Percentiles rank a stretch among this genome's conserved stretches.
Evolutionary conservation across 2,888 invertebrate species (phyloP).

Genomic region (Eristalis intricaria): DNA sequence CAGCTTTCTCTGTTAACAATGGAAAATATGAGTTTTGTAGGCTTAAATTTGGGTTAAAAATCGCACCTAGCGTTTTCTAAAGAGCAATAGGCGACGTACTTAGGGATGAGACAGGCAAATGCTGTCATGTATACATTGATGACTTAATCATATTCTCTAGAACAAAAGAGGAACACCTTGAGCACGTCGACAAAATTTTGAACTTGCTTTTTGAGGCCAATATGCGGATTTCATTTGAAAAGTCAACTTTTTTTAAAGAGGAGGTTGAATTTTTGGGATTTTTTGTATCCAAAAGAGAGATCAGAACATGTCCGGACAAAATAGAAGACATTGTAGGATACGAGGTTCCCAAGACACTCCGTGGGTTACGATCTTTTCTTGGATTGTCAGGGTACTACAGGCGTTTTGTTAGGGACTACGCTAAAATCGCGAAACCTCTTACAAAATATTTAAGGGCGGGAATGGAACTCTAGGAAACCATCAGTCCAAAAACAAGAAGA

Average conservation of each 20-base stretch:
- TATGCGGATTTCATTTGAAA: not conserved
- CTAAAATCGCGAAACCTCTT: not conserved
- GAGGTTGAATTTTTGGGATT: constrained; percentile 13
- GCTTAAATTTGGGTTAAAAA: constrained; percentile 37
- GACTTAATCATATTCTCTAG: constrained; percentile 22
- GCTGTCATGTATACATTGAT: constrained; percentile 24
- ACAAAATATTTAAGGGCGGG: not conserved
- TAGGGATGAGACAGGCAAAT: constrained; percentile 41
- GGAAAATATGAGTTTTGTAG: constrained; percentile 38
- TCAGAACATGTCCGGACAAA: not conserved
- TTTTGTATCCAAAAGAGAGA: not conserved
- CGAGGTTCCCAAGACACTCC: not conserved
- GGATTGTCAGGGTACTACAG: too few species aligned
- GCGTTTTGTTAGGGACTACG: too few species aligned
- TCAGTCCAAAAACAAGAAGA: constrained; percentile 40
- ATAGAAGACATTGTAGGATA: not conserved
- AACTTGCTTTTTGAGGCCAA: not conserved
- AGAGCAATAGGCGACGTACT: too few species aligned
- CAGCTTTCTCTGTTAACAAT: constrained; percentile 48
- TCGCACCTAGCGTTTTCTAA: not conserved
- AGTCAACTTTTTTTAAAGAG: constrained; percentile 16
- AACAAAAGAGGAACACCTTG: constrained; percentile 19
- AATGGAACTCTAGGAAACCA: constrained; percentile 3
- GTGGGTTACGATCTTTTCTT: too few species aligned
- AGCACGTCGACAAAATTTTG: constrained; percentile 12